phyloP scores from a whole-genome alignment of 2,797 vertebrate genomes.

The Meriones psammophilus region DNA sequence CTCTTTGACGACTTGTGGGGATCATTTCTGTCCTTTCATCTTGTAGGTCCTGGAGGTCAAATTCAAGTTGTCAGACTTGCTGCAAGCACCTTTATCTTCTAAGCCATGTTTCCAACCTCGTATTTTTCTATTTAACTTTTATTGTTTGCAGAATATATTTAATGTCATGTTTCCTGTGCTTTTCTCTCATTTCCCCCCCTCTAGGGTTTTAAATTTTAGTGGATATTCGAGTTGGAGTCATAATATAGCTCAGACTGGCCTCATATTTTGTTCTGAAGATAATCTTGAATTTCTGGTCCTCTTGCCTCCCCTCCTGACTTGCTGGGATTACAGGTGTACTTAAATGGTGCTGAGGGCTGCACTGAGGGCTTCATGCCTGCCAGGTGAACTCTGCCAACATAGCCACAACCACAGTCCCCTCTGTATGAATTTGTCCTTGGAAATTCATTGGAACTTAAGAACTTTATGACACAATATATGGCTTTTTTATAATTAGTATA shows the following conservation, averaged over 20 bases:
- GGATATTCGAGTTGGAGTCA: neutral
- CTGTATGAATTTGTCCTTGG: slow-evolving; percentile 33
- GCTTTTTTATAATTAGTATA: neutral
- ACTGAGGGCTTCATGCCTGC: neutral
- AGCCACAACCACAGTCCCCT: neutral
- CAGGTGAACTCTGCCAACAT: neutral
- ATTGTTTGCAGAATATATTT: neutral
- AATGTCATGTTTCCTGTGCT: neutral
- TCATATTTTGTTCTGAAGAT: neutral
- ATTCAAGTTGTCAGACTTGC: neutral
- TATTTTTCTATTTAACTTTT: neutral
- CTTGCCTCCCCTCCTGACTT: neutral
- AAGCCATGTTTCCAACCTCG: neutral
- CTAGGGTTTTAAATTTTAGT: neutral
- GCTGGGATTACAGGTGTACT: neutral
- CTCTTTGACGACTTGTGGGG: neutral
- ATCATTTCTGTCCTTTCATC: neutral
- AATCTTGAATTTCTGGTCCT: neutral
- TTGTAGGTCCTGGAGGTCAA: neutral
- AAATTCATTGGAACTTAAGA: neutral
- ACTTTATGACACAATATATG: neutral
- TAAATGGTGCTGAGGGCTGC: neutral
- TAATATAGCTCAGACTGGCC: neutral
- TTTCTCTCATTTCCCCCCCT: neutral
- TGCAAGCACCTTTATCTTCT: neutral